phyloP scores from a whole-genome alignment of 2,113 vertebrate genomes.

The Sapajus apella region DNA sequence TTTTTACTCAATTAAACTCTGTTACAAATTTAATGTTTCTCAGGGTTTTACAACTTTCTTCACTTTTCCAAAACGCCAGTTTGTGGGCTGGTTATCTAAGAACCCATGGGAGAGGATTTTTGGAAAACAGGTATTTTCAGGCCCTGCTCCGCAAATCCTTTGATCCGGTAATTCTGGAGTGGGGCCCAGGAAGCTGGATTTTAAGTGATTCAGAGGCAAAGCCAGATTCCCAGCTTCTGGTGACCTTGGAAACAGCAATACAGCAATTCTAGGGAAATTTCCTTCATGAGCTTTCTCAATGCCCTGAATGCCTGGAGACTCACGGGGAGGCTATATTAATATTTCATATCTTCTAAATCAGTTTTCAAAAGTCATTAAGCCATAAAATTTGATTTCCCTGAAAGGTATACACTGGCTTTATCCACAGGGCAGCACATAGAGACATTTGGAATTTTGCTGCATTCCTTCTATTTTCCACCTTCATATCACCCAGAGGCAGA shows the following conservation, averaged over 20 bases:
- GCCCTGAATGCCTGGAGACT: background rate
- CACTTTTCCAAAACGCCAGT: background rate
- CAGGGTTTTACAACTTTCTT: background rate
- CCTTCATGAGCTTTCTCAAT: background rate
- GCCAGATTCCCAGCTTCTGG: background rate
- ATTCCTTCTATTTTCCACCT: background rate
- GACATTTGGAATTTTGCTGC: background rate
- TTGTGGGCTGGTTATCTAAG: background rate
- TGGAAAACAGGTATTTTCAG: background rate
- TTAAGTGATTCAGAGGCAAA: background rate
- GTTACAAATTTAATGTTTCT: too few species aligned
- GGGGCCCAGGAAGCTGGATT: background rate
- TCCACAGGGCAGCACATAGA: background rate
- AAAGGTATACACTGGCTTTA: background rate
- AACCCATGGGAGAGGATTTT: background rate
- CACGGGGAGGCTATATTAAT: background rate
- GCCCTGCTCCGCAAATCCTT: background rate
- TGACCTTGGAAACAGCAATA: background rate
- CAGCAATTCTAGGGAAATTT: background rate
- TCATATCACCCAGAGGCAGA: background rate
- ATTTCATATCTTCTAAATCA: background rate
- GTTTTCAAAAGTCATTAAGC: conserved; percentile 13
- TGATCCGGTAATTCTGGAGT: background rate
- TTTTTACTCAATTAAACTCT: too few species aligned
- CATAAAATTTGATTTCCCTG: background rate